phyloP scores from a whole-genome alignment of 1,140 invertebrate genomes.

The Manduca sexta region DNA sequence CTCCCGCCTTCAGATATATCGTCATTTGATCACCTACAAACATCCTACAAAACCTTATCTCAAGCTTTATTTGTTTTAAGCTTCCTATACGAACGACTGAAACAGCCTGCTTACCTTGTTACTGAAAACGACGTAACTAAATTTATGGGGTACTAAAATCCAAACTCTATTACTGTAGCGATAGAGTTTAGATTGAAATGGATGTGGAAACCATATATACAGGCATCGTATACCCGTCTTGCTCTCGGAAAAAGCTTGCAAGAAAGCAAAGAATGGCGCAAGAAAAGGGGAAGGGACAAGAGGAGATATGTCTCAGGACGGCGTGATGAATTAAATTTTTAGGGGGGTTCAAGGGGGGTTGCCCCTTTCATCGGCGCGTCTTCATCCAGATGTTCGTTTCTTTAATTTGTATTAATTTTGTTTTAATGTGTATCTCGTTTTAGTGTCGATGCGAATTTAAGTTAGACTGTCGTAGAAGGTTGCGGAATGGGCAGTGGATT shows the following conservation, averaged over 20 bases:
- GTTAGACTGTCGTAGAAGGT: too few relatives aligned
- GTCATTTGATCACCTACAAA: slow-evolving; percentile 43
- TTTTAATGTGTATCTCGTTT: slow-evolving; percentile 32
- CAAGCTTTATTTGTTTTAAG: slow-evolving; percentile 69
- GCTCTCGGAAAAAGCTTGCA: slow-evolving; percentile 63
- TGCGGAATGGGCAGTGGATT: too few relatives aligned
- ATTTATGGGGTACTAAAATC: not conserved
- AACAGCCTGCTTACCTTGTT: slow-evolving; percentile 45
- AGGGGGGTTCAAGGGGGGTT: slow-evolving; percentile 48
- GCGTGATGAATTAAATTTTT: slow-evolving; percentile 73
- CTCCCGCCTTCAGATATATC: slow-evolving; percentile 24
- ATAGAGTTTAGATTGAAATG: slow-evolving; percentile 27
- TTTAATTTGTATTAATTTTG: slow-evolving; percentile 68
- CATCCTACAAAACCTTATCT: slow-evolving; percentile 56
- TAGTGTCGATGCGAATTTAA: too few relatives aligned
- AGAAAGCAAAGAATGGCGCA: slow-evolving; percentile 68
- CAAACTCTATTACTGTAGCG: not conserved
- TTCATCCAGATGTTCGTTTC: slow-evolving; percentile 51
- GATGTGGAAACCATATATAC: slow-evolving; percentile 19
- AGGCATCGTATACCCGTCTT: slow-evolving; percentile 40
- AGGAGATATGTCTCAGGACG: slow-evolving; percentile 63
- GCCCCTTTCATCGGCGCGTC: slow-evolving; percentile 50
- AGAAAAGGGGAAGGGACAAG: slow-evolving; percentile 60
- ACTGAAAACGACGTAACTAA: slow-evolving; percentile 25
- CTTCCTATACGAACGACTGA: slow-evolving; percentile 64